These are phyloP conservation scores for Salarias fasciatus DNA, from an alignment of 2,797 vertebrate genomes.

Conservation along the genomic window DNA sequence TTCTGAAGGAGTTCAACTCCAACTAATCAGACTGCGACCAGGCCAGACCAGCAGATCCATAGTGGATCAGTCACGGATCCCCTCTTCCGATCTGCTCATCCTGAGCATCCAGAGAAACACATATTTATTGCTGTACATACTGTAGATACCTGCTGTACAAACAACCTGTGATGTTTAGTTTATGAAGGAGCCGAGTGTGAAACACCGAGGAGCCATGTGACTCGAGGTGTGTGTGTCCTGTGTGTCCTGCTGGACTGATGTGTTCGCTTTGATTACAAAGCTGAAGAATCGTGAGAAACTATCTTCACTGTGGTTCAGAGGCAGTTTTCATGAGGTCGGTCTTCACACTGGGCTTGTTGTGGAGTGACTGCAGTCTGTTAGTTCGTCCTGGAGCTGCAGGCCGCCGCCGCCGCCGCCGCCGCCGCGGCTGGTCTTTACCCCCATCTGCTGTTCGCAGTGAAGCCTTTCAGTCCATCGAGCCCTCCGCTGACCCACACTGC, in stretches of 20 bases:
- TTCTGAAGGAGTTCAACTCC: too few relatives aligned
- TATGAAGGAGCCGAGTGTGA: constrained; percentile 24
- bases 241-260: constrained; percentile 30
- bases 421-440: constrained; percentile 41
- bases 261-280: constrained; percentile 17
- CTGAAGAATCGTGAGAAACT: not conserved
- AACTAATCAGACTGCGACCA: not conserved
- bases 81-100: constrained; percentile 23
- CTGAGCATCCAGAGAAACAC: constrained; percentile 36
- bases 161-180: constrained; percentile 33
- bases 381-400: too few relatives aligned
- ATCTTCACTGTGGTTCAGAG: constrained; percentile 2
- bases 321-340: not conserved
- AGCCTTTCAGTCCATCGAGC: too few relatives aligned
- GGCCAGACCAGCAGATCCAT: constrained; percentile 5
- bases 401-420: too few relatives aligned
- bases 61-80: constrained; percentile 12
- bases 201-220: constrained; percentile 18
- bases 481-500: constrained; percentile 55
- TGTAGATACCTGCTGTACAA: constrained; percentile 62
- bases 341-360: not conserved
- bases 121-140: constrained; percentile 76
- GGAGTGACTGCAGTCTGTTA: constrained; percentile 23
- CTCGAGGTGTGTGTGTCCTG: constrained; percentile 25
- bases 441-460: constrained; percentile 72